Evolutionary conservation across 1,140 invertebrate genomes (phyloP).

Genomic region (Drosophila tsacasi): DNA sequence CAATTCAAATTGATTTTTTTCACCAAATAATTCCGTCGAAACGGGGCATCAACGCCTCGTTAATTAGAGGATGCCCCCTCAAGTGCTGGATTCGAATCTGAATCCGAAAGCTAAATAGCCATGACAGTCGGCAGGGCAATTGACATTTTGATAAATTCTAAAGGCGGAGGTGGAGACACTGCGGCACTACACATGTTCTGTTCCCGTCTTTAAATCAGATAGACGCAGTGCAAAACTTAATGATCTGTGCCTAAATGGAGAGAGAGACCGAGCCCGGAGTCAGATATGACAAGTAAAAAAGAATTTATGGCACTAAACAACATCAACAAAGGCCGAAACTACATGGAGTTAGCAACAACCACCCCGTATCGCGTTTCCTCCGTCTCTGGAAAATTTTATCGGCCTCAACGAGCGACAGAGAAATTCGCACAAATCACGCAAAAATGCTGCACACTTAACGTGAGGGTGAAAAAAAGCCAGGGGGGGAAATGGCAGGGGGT

Average conservation of each 20-base stretch:
- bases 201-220: constrained; percentile 74
- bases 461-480: constrained; percentile 59
- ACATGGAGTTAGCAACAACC: constrained; percentile 33
- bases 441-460: constrained; percentile 80
- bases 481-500: constrained; percentile 3
- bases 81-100: constrained; percentile 13
- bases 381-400: constrained; percentile 57
- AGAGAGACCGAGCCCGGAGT: constrained; percentile 10
- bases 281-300: constrained; percentile 79
- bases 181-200: constrained; percentile 55
- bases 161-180: neutral
- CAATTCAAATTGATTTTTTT: constrained; percentile 35
- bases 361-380: constrained; percentile 33
- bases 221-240: constrained; percentile 71
- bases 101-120: constrained; percentile 47
- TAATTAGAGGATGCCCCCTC: constrained; percentile 55
- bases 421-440: constrained; percentile 82
- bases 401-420: constrained; percentile 39
- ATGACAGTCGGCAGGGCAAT: constrained; percentile 61
- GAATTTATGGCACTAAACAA: constrained; percentile 79
- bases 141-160: constrained; percentile 64
- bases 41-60: constrained; percentile 67
- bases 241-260: constrained; percentile 76
- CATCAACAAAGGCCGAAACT: constrained; percentile 55
- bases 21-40: constrained; percentile 6